These are phyloP conservation scores for Drosophila carrolli DNA, from an alignment of 1,140 invertebrate species.

Conservation along the genomic window DNA sequence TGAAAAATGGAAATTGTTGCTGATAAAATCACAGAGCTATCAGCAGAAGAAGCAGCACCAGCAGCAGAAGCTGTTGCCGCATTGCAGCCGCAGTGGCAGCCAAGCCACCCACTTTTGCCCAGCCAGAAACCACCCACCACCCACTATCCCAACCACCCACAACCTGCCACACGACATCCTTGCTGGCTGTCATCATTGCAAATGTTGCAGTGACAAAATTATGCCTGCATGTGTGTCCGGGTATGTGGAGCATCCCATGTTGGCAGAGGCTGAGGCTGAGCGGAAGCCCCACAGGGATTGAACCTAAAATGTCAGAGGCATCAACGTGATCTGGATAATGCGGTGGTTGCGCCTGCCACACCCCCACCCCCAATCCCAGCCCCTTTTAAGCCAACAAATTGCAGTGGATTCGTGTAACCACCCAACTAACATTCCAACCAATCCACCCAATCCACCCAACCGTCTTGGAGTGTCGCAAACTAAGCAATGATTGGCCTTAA, in stretches of 20 bases:
- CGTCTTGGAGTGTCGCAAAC: slow-evolving; percentile 53
- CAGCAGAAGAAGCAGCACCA: slow-evolving; percentile 53
- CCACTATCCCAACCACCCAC: slow-evolving; percentile 6
- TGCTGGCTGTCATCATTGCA: slow-evolving; percentile 71
- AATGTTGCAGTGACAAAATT: slow-evolving; percentile 72
- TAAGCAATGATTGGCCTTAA: slow-evolving; percentile 63
- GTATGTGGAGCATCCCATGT: slow-evolving; percentile 32
- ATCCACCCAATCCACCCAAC: background rate
- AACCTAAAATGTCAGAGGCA: slow-evolving; percentile 80
- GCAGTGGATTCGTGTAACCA: slow-evolving; percentile 30
- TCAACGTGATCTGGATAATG: slow-evolving; percentile 77
- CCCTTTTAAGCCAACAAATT: slow-evolving; percentile 28
- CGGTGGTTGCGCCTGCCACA: slow-evolving; percentile 52
- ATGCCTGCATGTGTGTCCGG: slow-evolving; percentile 46
- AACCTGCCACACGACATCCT: slow-evolving; percentile 45
- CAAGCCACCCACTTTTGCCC: slow-evolving; percentile 2
- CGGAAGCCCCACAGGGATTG: slow-evolving; percentile 72
- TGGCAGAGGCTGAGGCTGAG: slow-evolving; percentile 17
- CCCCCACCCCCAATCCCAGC: background rate
- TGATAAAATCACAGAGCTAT: slow-evolving; percentile 78
- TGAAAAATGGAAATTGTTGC: slow-evolving; percentile 81
- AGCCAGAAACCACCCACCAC: background rate
- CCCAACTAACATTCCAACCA: background rate
- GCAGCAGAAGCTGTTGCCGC: slow-evolving; percentile 60
- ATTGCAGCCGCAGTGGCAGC: slow-evolving; percentile 59